A percentile compares a stretch with the other conserved stretches of the same genome.
These are phyloP conservation scores for Tychaedon coryphoeus DNA, from an alignment of 2,113 vertebrate genomes.

Conservation along the genomic window DNA sequence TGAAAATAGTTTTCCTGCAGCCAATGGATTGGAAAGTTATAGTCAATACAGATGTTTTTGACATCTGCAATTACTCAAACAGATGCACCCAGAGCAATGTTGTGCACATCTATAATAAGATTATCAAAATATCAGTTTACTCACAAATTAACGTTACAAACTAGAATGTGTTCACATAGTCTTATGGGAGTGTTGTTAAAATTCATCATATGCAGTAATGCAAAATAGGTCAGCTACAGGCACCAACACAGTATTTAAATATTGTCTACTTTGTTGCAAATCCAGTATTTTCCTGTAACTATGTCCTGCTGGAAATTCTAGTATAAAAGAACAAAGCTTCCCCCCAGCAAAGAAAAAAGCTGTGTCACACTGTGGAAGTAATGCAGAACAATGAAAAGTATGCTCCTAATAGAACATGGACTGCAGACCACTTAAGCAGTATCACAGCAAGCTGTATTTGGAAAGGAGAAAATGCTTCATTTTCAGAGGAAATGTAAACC, in stretches of 20 bases:
- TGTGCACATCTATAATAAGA: background rate
- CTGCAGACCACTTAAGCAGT: background rate
- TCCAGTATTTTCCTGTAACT: background rate
- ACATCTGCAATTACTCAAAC: background rate
- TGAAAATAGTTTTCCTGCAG: background rate
- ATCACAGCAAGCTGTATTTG: background rate
- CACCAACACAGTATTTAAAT: background rate
- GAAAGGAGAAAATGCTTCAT: background rate
- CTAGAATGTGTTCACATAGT: background rate
- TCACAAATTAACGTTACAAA: background rate
- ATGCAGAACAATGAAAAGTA: background rate
- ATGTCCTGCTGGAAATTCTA: background rate
- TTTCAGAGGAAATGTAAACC: background rate
- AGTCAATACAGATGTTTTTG: background rate
- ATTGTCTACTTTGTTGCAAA: background rate
- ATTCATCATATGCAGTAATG: background rate
- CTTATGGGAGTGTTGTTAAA: background rate
- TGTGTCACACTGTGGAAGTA: background rate
- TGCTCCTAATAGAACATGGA: background rate
- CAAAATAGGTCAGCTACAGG: background rate
- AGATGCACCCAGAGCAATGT: background rate
- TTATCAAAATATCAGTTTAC: slow-evolving; percentile 11
- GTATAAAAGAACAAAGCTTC: background rate
- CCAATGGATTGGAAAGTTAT: background rate
- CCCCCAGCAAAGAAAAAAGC: background rate